These are phyloP conservation scores for Perithous albicinctus DNA, from an alignment of 2,888 invertebrate genomes.

Conservation along the genomic window DNA sequence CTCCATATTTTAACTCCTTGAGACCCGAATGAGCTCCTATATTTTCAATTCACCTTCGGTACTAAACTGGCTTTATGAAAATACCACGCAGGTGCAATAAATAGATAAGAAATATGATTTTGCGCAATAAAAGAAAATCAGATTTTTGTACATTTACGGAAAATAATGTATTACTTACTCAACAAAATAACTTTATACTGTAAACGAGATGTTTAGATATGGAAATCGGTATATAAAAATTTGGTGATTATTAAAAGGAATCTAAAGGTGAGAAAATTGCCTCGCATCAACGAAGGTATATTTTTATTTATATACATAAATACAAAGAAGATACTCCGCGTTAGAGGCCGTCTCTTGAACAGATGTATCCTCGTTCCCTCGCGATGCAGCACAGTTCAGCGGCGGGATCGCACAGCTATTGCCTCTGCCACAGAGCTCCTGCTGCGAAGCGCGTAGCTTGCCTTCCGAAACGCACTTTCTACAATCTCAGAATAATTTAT, in stretches of 20 bases:
- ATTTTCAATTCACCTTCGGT: background rate
- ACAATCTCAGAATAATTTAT: constrained; percentile 69
- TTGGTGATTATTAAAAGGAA: too few species aligned
- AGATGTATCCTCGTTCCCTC: background rate
- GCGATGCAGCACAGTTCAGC: background rate
- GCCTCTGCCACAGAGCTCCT: constrained; percentile 54
- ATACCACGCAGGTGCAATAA: too few species aligned
- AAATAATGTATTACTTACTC: too few species aligned
- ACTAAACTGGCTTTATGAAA: too few species aligned
- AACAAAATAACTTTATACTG: too few species aligned
- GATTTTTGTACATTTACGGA: too few species aligned
- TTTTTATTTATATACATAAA: background rate
- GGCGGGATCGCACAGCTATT: background rate
- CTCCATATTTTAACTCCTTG: background rate
- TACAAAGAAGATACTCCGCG: background rate
- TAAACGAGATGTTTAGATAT: too few species aligned
- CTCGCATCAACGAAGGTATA: background rate
- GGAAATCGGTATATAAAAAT: too few species aligned
- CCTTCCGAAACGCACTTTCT: constrained; percentile 62
- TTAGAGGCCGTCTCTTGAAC: background rate
- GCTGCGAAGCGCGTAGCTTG: constrained; percentile 12
- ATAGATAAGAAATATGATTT: too few species aligned
- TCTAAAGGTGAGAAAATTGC: too few species aligned
- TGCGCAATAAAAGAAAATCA: too few species aligned
- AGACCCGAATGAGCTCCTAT: background rate